Conservation (phyloP, 2,113 vertebrate genomes). For the Carassius gibelio region DNA sequence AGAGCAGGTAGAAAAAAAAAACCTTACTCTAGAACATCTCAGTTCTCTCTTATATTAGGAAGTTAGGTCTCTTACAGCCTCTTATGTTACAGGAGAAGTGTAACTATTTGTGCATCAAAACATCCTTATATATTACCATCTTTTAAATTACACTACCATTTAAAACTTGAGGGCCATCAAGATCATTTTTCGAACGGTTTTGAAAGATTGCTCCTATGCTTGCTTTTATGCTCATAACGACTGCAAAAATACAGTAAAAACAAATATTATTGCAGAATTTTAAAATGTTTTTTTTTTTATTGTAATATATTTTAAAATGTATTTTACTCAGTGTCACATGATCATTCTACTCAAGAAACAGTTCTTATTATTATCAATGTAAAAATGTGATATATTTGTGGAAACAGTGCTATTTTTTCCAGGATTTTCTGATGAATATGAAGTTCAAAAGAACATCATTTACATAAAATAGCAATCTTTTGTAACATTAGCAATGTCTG, state of each 20-base stretch:
- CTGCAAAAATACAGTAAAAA: background rate
- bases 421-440: background rate
- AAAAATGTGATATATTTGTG: background rate
- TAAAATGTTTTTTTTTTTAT: no score
- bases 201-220: background rate
- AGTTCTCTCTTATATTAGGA: background rate
- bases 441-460: background rate
- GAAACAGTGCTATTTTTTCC: background rate
- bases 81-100: background rate
- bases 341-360: background rate
- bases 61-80: background rate
- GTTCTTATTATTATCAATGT: no score
- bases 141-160: no score
- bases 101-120: background rate
- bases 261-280: background rate
- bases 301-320: background rate
- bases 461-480: background rate
- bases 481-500: background rate
- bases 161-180: background rate
- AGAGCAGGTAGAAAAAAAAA: conserved; percentile 83
- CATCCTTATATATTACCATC: background rate
- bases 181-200: background rate
- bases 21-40: background rate
- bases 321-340: background rate
- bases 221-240: background rate